A percentile compares a stretch with the other conserved stretches of the same genome.
Evolutionary conservation across 2,113 vertebrate genomes (phyloP).

Genomic region (Marcusenius ussheri): DNA sequence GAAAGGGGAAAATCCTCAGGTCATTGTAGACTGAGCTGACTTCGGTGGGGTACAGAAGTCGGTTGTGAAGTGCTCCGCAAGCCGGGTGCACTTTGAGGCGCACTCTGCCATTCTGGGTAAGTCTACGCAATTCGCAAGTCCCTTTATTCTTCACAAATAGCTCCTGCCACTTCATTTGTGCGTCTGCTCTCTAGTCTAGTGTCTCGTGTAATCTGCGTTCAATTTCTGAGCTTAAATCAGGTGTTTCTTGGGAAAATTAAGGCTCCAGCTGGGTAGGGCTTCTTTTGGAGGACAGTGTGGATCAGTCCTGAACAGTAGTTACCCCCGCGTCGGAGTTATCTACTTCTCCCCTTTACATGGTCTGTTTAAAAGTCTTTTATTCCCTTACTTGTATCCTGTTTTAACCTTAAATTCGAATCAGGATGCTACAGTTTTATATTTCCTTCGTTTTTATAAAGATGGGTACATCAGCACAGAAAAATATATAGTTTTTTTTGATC

Average conservation of each 20-base stretch:
- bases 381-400: not conserved
- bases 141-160: not conserved
- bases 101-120: not conserved
- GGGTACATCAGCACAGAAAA: not conserved
- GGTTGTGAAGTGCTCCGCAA: not conserved
- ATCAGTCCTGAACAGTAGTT: not conserved
- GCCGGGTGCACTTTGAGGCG: not conserved
- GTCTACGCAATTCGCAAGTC: not conserved
- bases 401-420: not conserved
- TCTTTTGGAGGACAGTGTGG: not conserved
- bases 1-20: conserved; percentile 53
- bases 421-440: not conserved
- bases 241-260: not conserved
- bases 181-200: not conserved
- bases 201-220: not conserved
- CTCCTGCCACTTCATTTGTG: not conserved
- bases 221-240: not conserved
- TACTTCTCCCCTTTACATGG: not conserved
- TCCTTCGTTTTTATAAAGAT: not conserved
- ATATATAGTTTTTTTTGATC: not conserved
- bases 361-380: not conserved
- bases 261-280: not conserved
- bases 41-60: conserved; percentile 38
- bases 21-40: conserved; percentile 52
- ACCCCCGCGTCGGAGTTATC: not conserved